Evolutionary conservation across 2,888 invertebrate genomes (phyloP).

Genomic region (Tolmerus cingulatus): DNA sequence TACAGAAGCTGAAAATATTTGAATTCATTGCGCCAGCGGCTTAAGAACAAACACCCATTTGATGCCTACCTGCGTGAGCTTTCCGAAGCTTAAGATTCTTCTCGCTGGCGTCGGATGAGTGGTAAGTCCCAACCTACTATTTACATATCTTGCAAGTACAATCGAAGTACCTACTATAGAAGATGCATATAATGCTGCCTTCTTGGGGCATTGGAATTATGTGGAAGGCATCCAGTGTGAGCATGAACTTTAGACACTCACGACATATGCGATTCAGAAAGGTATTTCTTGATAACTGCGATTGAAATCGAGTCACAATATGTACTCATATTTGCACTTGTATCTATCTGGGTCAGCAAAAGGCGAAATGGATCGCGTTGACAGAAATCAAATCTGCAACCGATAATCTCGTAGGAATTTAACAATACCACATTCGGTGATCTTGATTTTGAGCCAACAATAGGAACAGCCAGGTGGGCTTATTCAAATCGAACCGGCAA

Average conservation of each 20-base stretch:
- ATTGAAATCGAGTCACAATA: background rate
- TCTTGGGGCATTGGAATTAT: background rate
- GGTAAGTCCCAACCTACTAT: background rate
- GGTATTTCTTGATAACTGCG: background rate
- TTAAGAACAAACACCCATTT: background rate
- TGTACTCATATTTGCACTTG: background rate
- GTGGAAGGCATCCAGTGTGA: background rate
- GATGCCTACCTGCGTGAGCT: background rate
- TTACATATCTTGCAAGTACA: background rate
- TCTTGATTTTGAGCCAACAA: slow-evolving; percentile 3
- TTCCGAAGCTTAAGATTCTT: background rate
- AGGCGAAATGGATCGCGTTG: slow-evolving; percentile 31
- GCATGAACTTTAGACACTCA: background rate
- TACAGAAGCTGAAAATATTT: background rate
- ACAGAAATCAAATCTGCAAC: slow-evolving; percentile 25
- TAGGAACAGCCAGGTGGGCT: background rate
- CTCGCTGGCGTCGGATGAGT: background rate
- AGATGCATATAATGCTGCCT: background rate
- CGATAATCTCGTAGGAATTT: slow-evolving; percentile 10
- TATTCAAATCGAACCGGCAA: slow-evolving; percentile 20
- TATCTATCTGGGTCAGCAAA: slow-evolving; percentile 25
- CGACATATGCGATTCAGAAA: background rate
- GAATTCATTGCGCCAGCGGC: background rate
- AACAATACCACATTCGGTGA: background rate
- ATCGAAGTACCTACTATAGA: background rate